phyloP scores from a whole-genome alignment of 2,888 invertebrate species.

The Torymus texanus region DNA sequence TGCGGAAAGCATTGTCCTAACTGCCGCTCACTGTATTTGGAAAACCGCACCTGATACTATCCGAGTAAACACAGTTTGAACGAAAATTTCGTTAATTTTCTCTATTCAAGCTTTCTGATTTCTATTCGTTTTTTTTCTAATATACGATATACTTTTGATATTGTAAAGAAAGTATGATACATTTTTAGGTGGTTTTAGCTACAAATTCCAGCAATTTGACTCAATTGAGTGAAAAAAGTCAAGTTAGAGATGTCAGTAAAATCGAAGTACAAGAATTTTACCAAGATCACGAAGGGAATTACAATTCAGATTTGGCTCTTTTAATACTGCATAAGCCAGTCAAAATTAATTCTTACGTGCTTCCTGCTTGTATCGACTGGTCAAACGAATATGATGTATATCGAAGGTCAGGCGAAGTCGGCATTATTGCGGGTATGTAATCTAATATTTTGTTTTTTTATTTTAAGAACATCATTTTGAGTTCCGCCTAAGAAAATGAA shows the following conservation, averaged over 20 bases:
- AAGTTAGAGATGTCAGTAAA: constrained; percentile 71
- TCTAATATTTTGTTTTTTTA: not conserved
- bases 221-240: constrained; percentile 63
- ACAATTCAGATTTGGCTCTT: constrained; percentile 79
- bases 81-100: too few relatives aligned
- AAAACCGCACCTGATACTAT: constrained; percentile 67
- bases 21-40: constrained; percentile 76
- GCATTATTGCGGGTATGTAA: constrained; percentile 63
- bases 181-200: constrained; percentile 66
- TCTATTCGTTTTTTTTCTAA: too few relatives aligned
- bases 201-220: constrained; percentile 70
- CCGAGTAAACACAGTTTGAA: constrained; percentile 51
- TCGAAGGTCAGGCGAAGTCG: constrained; percentile 59
- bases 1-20: constrained; percentile 73
- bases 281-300: constrained; percentile 76
- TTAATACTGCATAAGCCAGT: constrained; percentile 74
- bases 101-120: too few relatives aligned
- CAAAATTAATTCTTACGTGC: constrained; percentile 73
- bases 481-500: not conserved
- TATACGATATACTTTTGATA: too few relatives aligned
- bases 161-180: not conserved
- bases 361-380: constrained; percentile 77
- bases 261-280: constrained; percentile 75
- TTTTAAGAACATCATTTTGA: too few relatives aligned
- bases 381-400: constrained; percentile 54